Percentiles rank a stretch among this genome's conserved stretches.
Evolutionary conservation across 2,888 invertebrate genomes (phyloP).

Genomic region (Eilema griseolum): DNA sequence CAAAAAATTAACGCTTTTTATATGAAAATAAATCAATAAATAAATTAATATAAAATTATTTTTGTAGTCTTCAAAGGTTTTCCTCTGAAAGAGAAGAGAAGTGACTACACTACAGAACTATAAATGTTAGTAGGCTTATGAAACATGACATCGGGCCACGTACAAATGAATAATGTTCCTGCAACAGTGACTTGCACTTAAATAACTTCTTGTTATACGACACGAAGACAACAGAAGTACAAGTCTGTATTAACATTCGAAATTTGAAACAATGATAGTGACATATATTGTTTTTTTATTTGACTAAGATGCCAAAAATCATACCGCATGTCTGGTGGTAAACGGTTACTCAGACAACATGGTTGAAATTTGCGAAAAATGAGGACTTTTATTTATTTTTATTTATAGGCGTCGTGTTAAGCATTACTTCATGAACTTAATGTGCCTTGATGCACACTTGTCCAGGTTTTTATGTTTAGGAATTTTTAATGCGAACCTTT

Average conservation of each 20-base stretch:
- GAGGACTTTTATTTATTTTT: not conserved
- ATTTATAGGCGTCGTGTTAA: too few species aligned
- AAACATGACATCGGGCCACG: slow-evolving; percentile 69
- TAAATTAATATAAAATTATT: too few species aligned
- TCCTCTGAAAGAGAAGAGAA: too few species aligned
- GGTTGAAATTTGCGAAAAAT: not conserved
- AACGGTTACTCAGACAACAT: too few species aligned
- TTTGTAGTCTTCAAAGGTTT: too few species aligned
- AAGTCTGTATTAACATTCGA: slow-evolving; percentile 8
- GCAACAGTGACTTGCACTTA: slow-evolving; percentile 71
- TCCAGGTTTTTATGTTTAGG: not conserved
- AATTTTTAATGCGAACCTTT: not conserved
- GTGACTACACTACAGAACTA: slow-evolving; percentile 12
- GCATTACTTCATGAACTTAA: too few species aligned
- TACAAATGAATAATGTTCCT: slow-evolving; percentile 73
- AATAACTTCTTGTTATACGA: slow-evolving; percentile 23
- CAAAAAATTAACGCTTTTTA: too few species aligned
- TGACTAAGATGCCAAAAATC: too few species aligned
- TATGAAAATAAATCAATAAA: too few species aligned
- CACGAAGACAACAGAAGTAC: slow-evolving; percentile 30
- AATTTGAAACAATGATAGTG: not conserved
- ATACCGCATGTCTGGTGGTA: too few species aligned
- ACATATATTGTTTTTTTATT: not conserved
- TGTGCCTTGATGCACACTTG: not conserved
- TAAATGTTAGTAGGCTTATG: slow-evolving; percentile 53